A percentile compares a stretch with the other conserved stretches of the same genome.
Conservation (phyloP, 2,888 invertebrate species). For the Meiosimyza decipiens region DNA sequence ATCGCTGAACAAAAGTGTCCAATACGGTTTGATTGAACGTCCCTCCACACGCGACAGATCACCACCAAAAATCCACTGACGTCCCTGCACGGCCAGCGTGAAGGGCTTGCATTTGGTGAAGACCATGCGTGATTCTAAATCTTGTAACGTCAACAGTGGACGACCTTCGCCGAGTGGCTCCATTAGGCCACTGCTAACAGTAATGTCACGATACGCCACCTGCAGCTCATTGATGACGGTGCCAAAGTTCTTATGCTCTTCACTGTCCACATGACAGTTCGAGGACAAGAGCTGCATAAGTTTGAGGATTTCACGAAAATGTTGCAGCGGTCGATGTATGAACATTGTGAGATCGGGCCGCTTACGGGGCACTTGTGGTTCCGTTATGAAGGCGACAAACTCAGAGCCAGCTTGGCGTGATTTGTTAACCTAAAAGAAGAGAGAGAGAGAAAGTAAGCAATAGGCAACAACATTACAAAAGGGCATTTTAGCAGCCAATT, state of each 20-base stretch:
- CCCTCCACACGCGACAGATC: conserved; percentile 87
- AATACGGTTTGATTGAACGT: conserved; percentile 82
- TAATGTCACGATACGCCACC: conserved; percentile 82
- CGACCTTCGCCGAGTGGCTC: conserved; percentile 86
- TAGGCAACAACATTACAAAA: conserved; percentile 17
- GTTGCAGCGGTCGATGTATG: conserved; percentile 86
- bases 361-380: conserved; percentile 83
- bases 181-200: conserved; percentile 86
- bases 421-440: conserved; percentile 71
- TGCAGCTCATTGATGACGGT: conserved; percentile 68
- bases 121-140: conserved; percentile 86
- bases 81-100: conserved; percentile 82
- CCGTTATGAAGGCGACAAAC: conserved; percentile 82
- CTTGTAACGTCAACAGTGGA: conserved; percentile 83
- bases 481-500: conserved; percentile 42
- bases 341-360: conserved; percentile 87
- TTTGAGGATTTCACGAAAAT: conserved; percentile 76
- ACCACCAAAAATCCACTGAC: conserved; percentile 92
- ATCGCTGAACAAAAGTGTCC: conserved; percentile 87
- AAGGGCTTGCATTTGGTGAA: conserved; percentile 93
- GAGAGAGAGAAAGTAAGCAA: background rate
- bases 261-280: conserved; percentile 66
- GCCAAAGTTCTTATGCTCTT: conserved; percentile 66
- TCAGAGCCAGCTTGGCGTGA: conserved; percentile 80
- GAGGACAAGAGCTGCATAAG: conserved; percentile 70